Base-by-base conservation (phyloP, 2,888 invertebrate species). In the Pomacea canaliculata region DNA sequence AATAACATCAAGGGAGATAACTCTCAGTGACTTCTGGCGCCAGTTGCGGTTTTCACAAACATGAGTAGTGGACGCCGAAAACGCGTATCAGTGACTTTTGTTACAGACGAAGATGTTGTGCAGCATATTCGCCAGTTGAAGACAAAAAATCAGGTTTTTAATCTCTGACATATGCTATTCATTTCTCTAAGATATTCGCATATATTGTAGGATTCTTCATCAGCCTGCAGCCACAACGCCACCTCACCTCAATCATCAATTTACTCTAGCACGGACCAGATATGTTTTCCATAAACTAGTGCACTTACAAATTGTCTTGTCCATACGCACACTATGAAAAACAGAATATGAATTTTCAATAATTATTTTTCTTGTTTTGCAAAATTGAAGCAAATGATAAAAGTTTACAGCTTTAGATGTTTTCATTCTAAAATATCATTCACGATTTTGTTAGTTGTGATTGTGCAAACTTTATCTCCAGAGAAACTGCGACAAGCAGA, bases 41-140 rank as follows among this genome's bases (percentile, higher is more conserved):
- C 63, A 63, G n/a, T 63, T 63, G 4, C 19, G 5, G 9, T 63
- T 27, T 5, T 5, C 5, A 63, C 10, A 63, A 63, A 19, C 63
- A 76, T 65, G 68, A 19, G 65, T 37, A 71, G 76, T 66, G 78
- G 74, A 23, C 75, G 81, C 5, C 78, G 80, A 70, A 86, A 85
- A 73, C 78, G 84, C 27, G 86, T 86, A 51, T 84, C 82, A 65
- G 88, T 88, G 9, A 84, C 85, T 23, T 87, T 88, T 83, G 85
- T 85, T 69, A 88, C 85, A 8, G 87, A 88, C 76, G 88, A 89
- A 63, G 87, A 89, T 77, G 87, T 89, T 70, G 82, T 88, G 13
- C 85, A 88, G 60, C 89, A 89, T 78, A 88, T 89, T 70, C 81
- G 85, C 23, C 83, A 83, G 59, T 79, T 0, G 81, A 81, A 66